phyloP scores from a whole-genome alignment of 2,113 vertebrate genomes.

The Callospermophilus lateralis region DNA sequence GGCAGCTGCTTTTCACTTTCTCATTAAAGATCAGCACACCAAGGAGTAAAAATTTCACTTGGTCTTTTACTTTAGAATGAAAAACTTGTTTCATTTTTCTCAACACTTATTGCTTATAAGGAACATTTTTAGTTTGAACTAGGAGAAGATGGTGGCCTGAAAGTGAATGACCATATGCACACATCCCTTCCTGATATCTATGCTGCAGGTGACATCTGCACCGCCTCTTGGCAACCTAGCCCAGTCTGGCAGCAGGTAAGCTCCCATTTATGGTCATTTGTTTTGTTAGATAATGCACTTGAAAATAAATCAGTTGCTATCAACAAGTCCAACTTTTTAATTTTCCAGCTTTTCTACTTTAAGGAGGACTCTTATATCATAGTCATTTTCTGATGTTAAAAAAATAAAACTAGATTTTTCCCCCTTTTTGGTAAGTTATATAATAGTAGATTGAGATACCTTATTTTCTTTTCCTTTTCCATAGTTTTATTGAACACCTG shows the following conservation, averaged over 20 bases:
- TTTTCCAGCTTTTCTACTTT: neutral
- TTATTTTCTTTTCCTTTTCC: too few species aligned
- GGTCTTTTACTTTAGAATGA: neutral
- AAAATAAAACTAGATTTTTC: neutral
- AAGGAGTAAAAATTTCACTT: neutral
- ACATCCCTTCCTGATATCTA: constrained; percentile 93
- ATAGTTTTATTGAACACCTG: neutral
- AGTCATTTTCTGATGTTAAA: neutral
- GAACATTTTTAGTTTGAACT: constrained; percentile 89
- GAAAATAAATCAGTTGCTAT: neutral
- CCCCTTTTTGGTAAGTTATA: neutral
- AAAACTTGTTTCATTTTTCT: constrained; percentile 3
- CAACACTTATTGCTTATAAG: neutral
- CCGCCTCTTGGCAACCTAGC: constrained; percentile 92
- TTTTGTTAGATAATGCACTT: neutral
- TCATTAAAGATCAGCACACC: neutral
- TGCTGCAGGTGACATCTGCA: constrained; percentile 97
- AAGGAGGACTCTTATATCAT: neutral
- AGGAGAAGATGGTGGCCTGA: constrained; percentile 92
- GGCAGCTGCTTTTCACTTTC: neutral
- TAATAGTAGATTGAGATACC: neutral
- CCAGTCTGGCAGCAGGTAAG: constrained; percentile 95
- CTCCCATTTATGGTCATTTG: accelerated
- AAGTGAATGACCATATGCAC: constrained; percentile 93
- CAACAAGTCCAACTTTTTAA: neutral